A percentile compares a stretch with the other conserved stretches of the same genome.
Evolutionary conservation across 2,113 vertebrate genomes (phyloP).

Genomic region (Ancistrus triradiatus): DNA sequence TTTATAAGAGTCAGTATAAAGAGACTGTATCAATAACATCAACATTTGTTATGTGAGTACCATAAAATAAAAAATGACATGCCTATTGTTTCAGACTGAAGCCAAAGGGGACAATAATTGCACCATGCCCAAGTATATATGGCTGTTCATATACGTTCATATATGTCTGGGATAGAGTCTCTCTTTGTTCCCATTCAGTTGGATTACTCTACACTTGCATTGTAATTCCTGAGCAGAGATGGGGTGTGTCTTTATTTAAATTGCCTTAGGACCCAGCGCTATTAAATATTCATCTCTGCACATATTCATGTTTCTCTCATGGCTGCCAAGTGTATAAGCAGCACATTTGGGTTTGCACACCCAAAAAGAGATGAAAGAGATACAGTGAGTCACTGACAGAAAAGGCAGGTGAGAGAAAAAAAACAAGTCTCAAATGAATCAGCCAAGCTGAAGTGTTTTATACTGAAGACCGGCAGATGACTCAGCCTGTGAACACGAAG

Average conservation of each 20-base stretch:
- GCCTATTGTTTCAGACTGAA: too few species aligned
- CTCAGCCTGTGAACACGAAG: slow-evolving; percentile 13
- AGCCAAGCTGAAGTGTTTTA: slow-evolving; percentile 3
- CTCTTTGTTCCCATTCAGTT: slow-evolving; percentile 7
- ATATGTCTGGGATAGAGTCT: slow-evolving; percentile 1
- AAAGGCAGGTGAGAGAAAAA: background rate
- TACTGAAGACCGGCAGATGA: slow-evolving; percentile 13
- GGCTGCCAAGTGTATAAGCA: slow-evolving; percentile 18
- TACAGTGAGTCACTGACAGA: background rate
- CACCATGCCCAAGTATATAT: too few species aligned
- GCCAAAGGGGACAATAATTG: too few species aligned
- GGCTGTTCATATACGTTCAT: too few species aligned
- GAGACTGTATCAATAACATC: too few species aligned
- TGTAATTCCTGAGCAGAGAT: slow-evolving; percentile 14
- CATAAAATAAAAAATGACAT: too few species aligned
- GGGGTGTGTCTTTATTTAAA: slow-evolving; percentile 25
- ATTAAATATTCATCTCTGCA: slow-evolving; percentile 65
- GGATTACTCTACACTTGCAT: slow-evolving; percentile 23
- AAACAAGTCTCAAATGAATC: slow-evolving; percentile 14
- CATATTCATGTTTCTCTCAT: slow-evolving; percentile 44
- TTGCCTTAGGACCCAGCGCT: slow-evolving; percentile 14
- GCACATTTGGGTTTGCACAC: slow-evolving; percentile 9
- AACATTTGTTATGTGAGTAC: too few species aligned
- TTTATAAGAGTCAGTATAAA: background rate
- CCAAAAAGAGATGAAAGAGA: slow-evolving; percentile 20